Evolutionary conservation across 2,888 invertebrate genomes (phyloP), one percentile per base, ranked within the genome.

Genomic region (Adela reaumurella): DNA sequence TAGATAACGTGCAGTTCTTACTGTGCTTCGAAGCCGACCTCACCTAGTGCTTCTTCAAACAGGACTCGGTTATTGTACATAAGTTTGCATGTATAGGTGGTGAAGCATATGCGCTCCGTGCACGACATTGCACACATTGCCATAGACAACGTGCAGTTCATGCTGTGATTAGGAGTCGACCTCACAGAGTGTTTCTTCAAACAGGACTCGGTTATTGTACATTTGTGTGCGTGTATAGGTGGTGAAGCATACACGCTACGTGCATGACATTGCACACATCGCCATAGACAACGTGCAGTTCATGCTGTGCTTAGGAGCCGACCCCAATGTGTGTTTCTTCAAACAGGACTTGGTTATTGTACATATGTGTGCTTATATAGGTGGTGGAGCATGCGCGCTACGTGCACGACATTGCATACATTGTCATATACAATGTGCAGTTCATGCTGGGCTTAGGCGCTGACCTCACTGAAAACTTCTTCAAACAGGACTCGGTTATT

Each of bases 1-100:
- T 99, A 43, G 99, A 99, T 77, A 99, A 99, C 74, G 86, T 99
- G 46, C 99, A 99, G 76, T 99, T 99, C 69, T 97, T 99, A 96
- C 87, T 99, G 84, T 98, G 98, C 0, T 73, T 88, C 55, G 81
- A 83, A 1, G 81, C 83, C n/a, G 80, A 82, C 20, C 83, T 84
- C 11, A 19, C 2, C 49, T 92, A 93, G 65, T 83, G 90, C 55
- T 93, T 88, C 74, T 88, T 86, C 82, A 85, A 86, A 50, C 97
- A 99, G 73, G 99, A 99, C 70, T 81, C 87, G 18, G 90, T 98
- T 56, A 88, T 99, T 56, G 86, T n/a, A n/a, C n/a, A n/a, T n/a
- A n/a, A n/a, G n/a, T n/a, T n/a, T n/a, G n/a, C n/a, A n/a, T n/a
- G n/a, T n/a, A n/a, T n/a, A n/a, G n/a, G n/a, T n/a, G n/a, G n/a